Base-by-base conservation (phyloP, 2,113 vertebrate genomes). In the Stegostoma tigrinum region DNA sequence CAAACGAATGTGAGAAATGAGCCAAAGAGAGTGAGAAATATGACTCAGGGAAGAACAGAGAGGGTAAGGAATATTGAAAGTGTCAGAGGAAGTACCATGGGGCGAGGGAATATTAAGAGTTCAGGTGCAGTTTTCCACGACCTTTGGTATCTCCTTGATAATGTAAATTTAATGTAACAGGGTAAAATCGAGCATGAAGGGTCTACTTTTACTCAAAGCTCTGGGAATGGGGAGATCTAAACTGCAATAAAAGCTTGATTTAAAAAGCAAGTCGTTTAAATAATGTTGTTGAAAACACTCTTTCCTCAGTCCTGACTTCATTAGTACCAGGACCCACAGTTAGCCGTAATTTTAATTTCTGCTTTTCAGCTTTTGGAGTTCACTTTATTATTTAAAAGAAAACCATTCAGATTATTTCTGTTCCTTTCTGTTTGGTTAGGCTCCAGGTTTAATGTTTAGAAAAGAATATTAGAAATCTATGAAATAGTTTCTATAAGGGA, bases 281-380 rank as follows among this genome's bases (percentile, higher is more conserved):
- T 91, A n/a, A 64, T 91, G 55, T 30, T n/a, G 89, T 19, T 10
- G 55, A 91, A 21, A 91, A n/a, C 89, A 38, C 89, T 93, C 34
- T 17, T 0, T 93, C 61, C 34, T 67, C 66, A 61, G 66, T 93
- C 89, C 55, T 93, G 89, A 64, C 38, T 23, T 93, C 89, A 67
- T 67, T 67, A 93, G 66, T 38, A 93, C 67, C 34, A 93, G 19
- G 34, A 93, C 30, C n/a, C 34, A 38, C 34, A 66, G 8, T 67
- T 66, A 66, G 89, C 89, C 66, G 61, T 93, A 93, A 93, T 93
- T 67, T 93, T 93, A 66, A 93, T 93, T 66, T 93, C 61, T 66
- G 30, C 34, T n/a, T n/a, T 38, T 67, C 21, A 38, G 89, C 89
- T 93, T 38, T 38, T 42, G 64, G 61, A 66, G 89, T 67, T 93